Conservation (phyloP, 2,113 vertebrate species). For the Lepus europaeus region DNA sequence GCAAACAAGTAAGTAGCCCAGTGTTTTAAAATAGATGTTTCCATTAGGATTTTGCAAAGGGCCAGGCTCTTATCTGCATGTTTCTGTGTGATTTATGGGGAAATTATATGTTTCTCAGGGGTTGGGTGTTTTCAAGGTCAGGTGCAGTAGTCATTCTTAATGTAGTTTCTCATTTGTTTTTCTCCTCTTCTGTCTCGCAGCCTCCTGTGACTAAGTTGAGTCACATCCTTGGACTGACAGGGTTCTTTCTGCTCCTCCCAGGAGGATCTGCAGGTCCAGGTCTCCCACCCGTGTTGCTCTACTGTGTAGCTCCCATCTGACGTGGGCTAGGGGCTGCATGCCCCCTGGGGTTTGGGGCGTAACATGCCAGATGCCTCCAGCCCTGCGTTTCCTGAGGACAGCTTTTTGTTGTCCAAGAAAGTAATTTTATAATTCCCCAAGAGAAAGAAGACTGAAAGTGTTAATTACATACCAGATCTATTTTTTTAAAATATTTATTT, state of each 20-base stretch:
- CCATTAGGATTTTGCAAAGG: constrained; percentile 53
- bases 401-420: neutral
- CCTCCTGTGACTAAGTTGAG: constrained; percentile 4
- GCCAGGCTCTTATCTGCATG: neutral
- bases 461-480: neutral
- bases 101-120: constrained; percentile 43
- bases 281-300: neutral
- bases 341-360: neutral
- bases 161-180: neutral
- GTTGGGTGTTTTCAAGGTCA: constrained; percentile 31
- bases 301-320: neutral
- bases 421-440: neutral
- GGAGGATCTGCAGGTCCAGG: neutral
- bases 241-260: neutral
- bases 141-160: neutral
- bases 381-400: neutral
- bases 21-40: constrained; percentile 40
- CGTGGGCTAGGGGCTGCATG: neutral
- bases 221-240: constrained; percentile 1
- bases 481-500: neutral
- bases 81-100: constrained; percentile 25
- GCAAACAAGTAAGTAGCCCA: neutral
- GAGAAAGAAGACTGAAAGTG: neutral
- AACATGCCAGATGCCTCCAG: neutral
- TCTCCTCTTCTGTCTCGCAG: neutral